These are phyloP conservation scores for Phaetusa simplex DNA, from an alignment of 2,113 vertebrate genomes.

Conservation along the genomic window DNA sequence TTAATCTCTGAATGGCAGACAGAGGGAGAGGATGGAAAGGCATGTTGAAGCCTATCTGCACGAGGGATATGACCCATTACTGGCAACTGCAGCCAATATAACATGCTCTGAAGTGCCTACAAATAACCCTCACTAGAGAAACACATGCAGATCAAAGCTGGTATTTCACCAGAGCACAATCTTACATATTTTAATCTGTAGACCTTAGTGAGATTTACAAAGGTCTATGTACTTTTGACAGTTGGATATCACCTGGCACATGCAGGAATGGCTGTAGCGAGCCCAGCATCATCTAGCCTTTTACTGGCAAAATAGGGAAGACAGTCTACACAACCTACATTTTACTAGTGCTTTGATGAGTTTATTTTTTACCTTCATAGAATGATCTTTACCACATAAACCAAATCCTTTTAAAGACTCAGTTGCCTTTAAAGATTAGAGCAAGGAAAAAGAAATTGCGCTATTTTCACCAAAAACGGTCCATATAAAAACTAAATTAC, in stretches of 20 bases:
- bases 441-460: not conserved
- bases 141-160: not conserved
- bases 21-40: not conserved
- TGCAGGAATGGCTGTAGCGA: not conserved
- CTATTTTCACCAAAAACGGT: not conserved
- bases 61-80: not conserved
- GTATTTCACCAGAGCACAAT: not conserved
- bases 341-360: not conserved
- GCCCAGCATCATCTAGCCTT: not conserved
- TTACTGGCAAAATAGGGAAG: not conserved
- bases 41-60: not conserved
- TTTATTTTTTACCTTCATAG: not conserved
- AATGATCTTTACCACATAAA: not conserved
- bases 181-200: not conserved
- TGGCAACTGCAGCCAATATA: not conserved
- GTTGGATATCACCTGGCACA: accelerated
- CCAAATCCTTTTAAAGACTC: not conserved
- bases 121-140: not conserved
- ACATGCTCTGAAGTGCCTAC: not conserved
- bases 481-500: not conserved
- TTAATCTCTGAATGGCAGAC: not conserved
- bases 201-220: not conserved
- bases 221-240: not conserved
- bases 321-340: not conserved
- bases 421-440: not conserved